Base-by-base conservation (phyloP, 2,113 vertebrate genomes). In the Lampris megalopsis region DNA sequence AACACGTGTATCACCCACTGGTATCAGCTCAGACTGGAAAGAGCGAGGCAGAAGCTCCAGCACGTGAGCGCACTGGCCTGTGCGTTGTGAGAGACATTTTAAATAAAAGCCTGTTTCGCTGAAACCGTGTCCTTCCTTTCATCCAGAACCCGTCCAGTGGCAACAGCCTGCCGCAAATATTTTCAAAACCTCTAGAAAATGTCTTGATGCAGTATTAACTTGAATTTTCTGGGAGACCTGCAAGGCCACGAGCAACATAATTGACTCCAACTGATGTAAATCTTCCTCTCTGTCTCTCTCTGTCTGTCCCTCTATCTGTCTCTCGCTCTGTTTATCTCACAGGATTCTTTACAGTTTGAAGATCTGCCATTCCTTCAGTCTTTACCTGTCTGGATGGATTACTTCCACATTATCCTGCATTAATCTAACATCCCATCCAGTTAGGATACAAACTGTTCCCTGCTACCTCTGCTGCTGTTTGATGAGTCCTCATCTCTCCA, bases 361-460 rank as follows among this genome's bases (percentile, higher is more conserved):
- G 68, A 45, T 6, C 1, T 24, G 5, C 8, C 52, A 48, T 45
- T 50, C 8, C 54, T 35, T 2, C 57, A 36, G 41, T 13, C 36
- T 9, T 6, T 37, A 36, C 3, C 1, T 42, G 40, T 13, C 54
- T 10, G 38, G 9, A 6, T 38, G 53, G 52, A 13, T 42, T n/a
- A 65, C 37, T 8, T 66, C 42, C 1, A n/a, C 68, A 1, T 38
- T 0, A 1, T 1, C 53, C 47, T 41, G 5, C 49, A 24, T 24
- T 24, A 24, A 24, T 61, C 37, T 45, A 35, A 73, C 40, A 40
- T 61, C 42, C 76, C 68, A 60, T 67, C 65, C 69, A 45, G 35
- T 6, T 24, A 37, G 36, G 0, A 82, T 63, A 45, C 40, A 71
- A 82, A 78, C 49, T 3, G 57, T 37, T n/a, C 9, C 58, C 67